phyloP scores from a whole-genome alignment of 2,113 vertebrate species.

The Setophaga kirtlandii region DNA sequence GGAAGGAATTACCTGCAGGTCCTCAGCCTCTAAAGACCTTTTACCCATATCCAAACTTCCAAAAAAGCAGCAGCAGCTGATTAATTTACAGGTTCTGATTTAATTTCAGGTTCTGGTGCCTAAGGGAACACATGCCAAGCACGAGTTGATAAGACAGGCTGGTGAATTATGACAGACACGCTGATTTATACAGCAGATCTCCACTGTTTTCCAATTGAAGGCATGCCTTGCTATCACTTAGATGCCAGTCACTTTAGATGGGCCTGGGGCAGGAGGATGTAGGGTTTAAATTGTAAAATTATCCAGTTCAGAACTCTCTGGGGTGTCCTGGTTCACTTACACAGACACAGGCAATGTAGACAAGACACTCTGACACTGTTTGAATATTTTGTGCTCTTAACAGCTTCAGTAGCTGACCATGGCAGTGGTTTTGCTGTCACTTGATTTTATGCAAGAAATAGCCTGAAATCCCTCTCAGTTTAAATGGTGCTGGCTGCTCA shows the following conservation, averaged over 20 bases:
- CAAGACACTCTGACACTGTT: neutral
- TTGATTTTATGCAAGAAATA: neutral
- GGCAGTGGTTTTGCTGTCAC: neutral
- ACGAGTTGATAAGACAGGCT: neutral
- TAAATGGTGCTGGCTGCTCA: neutral
- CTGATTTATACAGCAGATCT: neutral
- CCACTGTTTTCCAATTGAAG: neutral
- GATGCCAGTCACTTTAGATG: neutral
- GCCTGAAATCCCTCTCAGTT: neutral
- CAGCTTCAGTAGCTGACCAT: neutral
- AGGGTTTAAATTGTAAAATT: neutral
- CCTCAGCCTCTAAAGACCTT: neutral
- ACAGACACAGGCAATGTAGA: neutral
- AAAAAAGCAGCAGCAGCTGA: neutral
- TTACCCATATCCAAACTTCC: neutral
- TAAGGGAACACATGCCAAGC: neutral
- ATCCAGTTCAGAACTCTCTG: fast-evolving
- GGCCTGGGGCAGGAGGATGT: neutral
- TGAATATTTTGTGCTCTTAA: neutral
- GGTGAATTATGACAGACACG: neutral
- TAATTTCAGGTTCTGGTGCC: neutral
- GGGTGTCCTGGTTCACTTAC: neutral
- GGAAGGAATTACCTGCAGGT: neutral
- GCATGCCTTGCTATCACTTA: neutral
- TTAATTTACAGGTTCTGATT: neutral